Evolutionary conservation across 1,140 invertebrate genomes (phyloP), one percentile per base, ranked within the genome.

Genomic region (Pseudomyrmex concolor): DNA sequence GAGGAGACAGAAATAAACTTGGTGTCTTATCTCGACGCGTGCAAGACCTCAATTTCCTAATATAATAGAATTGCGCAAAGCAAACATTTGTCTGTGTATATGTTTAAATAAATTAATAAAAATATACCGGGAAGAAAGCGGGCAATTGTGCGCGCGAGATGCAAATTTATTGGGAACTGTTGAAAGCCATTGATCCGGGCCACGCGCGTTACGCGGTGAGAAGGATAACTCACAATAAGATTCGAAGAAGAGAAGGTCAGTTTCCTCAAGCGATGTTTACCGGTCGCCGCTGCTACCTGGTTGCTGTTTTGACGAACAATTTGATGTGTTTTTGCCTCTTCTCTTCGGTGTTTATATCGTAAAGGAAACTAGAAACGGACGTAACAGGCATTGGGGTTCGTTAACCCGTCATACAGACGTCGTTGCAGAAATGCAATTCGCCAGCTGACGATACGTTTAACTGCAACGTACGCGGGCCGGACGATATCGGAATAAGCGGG

Each of bases 371-470:
- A 54, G 60, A 10, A 17, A 48, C 17, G 19, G 22, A 64, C 15
- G 51, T 17, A 64, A 63, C 81, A 74, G 66, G 51, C 74, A 71
- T 54, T 71, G 68, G 34, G 59, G 87, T 89, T 89, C 88, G 67
- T 89, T 89, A 89, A 86, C 84, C 84, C 84, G 85, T 83, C 54
- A 72, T 73, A 78, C 9, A 55, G 64, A 72, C 78, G 50, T 74
- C 73, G 74, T 71, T 34, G 71, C 55, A 78, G 85, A 91, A 84
- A 90, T 91, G 90, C 91, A 91, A 90, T 92, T 89, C 77, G 86
- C 91, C 91, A 92, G 91, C 91, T 92, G 91, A 89, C 90, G 90
- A 90, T 91, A 89, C 90, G 86, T 83, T 87, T 86, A 90, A 85
- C 76, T 91, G 89, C 90, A 90, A 84, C 86, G 66, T 72, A 83